Percentiles rank a stretch among this genome's conserved stretches.
phyloP scores from a whole-genome alignment of 2,797 vertebrate genomes.

The Ceyx erithaca region DNA sequence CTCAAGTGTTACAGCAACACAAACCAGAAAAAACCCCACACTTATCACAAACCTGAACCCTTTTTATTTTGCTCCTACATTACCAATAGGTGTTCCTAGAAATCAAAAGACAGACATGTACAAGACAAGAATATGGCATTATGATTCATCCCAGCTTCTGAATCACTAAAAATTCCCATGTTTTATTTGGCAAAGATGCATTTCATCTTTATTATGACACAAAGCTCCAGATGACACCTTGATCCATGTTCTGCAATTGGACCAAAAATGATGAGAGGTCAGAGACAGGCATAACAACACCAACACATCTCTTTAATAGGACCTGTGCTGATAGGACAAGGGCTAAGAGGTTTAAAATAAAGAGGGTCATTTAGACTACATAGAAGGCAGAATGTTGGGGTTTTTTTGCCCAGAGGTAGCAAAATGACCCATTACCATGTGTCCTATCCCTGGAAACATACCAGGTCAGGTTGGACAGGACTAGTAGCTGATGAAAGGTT shows the following conservation, averaged over 20 bases:
- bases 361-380: not conserved
- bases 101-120: slow-evolving; percentile 10
- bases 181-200: not conserved
- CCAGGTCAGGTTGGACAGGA: not conserved
- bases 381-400: not conserved
- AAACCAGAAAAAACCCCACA: not conserved
- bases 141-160: not conserved
- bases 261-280: not conserved
- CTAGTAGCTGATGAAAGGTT: not conserved
- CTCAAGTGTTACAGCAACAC: not conserved
- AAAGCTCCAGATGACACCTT: not conserved
- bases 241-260: not conserved
- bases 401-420: not conserved
- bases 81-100: slow-evolving; percentile 15
- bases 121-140: not conserved
- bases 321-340: not conserved
- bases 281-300: not conserved
- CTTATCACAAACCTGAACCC: slow-evolving; percentile 60
- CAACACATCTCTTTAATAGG: not conserved
- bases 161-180: not conserved
- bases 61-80: not conserved
- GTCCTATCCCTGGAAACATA: not conserved
- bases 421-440: too few relatives aligned
- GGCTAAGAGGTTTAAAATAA: not conserved
- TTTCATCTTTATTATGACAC: not conserved